Conservation (phyloP, 1,140 invertebrate species). For the Brachionus paranguensis region DNA sequence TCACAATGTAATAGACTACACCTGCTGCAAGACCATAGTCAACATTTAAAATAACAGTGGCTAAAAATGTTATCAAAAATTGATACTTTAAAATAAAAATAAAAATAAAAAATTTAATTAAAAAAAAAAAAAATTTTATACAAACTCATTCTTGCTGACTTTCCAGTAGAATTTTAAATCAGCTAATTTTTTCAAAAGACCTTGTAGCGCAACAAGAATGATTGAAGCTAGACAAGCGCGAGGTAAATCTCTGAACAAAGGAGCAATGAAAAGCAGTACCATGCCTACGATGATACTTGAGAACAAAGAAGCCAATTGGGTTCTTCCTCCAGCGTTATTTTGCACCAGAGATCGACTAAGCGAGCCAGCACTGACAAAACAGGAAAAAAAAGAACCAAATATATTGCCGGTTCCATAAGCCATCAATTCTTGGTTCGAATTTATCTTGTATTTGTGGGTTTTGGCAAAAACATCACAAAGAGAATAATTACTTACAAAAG, state of each 20-base stretch:
- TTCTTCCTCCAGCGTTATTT: conserved; percentile 55
- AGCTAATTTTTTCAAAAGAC: conserved; percentile 56
- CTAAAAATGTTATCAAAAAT: conserved; percentile 41
- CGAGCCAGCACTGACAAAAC: conserved; percentile 59
- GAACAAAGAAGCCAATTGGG: conserved; percentile 47
- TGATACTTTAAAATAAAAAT: conserved; percentile 41
- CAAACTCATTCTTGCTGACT: conserved; percentile 50
- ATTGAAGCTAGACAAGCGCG: conserved; percentile 52
- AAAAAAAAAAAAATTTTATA: background rate
- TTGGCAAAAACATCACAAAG: conserved; percentile 84
- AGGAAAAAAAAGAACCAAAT: conserved; percentile 57
- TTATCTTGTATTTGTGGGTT: conserved; percentile 77
- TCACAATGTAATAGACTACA: conserved; percentile 36
- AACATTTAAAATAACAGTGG: conserved; percentile 41
- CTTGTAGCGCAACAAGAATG: conserved; percentile 57
- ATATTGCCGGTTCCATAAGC: conserved; percentile 58
- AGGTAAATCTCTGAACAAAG: conserved; percentile 53
- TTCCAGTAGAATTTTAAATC: conserved; percentile 46
- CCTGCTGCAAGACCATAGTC: conserved; percentile 45
- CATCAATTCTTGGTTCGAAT: conserved; percentile 71
- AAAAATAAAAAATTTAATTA: background rate
- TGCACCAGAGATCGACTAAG: conserved; percentile 57
- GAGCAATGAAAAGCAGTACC: conserved; percentile 57
- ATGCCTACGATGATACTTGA: conserved; percentile 53
- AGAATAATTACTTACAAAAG: conserved; percentile 82